phyloP scores from a whole-genome alignment of 2,113 vertebrate genomes.

The Toxotes jaculatrix region DNA sequence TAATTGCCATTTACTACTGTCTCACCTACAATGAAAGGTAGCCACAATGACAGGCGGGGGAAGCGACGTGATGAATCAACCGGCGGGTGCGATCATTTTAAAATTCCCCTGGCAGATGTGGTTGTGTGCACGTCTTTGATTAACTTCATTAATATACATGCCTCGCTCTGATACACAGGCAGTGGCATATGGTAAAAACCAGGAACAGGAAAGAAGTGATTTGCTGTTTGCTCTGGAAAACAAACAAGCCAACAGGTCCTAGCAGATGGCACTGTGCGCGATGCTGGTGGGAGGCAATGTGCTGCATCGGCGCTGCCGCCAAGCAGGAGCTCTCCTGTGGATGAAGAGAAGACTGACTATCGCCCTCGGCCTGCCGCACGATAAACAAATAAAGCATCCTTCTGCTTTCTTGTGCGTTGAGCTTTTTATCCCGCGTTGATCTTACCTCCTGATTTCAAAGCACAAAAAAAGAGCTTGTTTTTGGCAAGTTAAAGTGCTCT shows the following conservation, averaged over 20 bases:
- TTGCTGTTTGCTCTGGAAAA: conserved; percentile 99
- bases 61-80: conserved; percentile 64
- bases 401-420: conserved; percentile 78
- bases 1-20: conserved; percentile 17
- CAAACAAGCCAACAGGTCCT: conserved; percentile 99
- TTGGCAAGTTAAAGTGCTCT: conserved; percentile 75
- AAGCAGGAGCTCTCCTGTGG: conserved; percentile 79
- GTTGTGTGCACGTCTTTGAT: conserved; percentile 86
- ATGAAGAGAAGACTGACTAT: conserved; percentile 78
- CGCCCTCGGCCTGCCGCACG: conserved; percentile 80
- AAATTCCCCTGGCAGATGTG: conserved; percentile 79
- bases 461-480: conserved; percentile 70
- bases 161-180: conserved; percentile 92
- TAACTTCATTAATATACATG: conserved; percentile 98
- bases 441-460: conserved; percentile 78
- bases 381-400: conserved; percentile 84
- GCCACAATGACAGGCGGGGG: conserved; percentile 31
- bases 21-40: conserved; percentile 39
- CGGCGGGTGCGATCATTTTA: conserved; percentile 62
- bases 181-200: conserved; percentile 97
- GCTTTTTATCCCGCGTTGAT: conserved; percentile 79
- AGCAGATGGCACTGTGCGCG: conserved; percentile 93
- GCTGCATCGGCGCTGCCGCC: conserved; percentile 76
- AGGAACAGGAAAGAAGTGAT: conserved; percentile 96
- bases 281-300: conserved; percentile 88